Evolutionary conservation across 2,888 invertebrate genomes (phyloP).

Genomic region (Cephus nigrinus): DNA sequence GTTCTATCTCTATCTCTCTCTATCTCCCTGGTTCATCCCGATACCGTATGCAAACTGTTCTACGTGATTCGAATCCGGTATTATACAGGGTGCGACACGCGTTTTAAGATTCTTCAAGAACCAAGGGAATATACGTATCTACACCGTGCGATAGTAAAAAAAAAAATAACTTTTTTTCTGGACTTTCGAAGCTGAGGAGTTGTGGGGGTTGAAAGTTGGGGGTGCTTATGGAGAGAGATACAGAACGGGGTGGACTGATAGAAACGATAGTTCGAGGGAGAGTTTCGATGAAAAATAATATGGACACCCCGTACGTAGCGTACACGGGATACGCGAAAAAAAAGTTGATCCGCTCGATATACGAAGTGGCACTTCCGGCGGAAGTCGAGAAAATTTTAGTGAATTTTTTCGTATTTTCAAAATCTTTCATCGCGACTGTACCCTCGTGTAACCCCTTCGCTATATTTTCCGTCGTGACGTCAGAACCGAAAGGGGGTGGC

Average conservation of each 20-base stretch:
- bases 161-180: neutral
- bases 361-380: neutral
- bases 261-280: neutral
- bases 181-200: neutral
- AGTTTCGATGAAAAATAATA: neutral
- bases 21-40: neutral
- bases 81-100: neutral
- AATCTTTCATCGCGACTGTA: neutral
- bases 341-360: neutral
- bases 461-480: neutral
- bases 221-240: neutral
- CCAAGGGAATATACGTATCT: neutral
- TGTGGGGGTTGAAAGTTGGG: neutral
- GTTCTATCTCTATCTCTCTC: neutral
- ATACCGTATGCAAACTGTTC: neutral
- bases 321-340: neutral
- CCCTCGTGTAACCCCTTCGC: neutral
- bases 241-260: neutral
- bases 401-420: neutral
- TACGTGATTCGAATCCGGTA: slow-evolving; percentile 1
- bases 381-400: neutral
- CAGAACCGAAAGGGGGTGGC: slow-evolving; percentile 16
- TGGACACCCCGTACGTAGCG: neutral
- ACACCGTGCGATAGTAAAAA: neutral
- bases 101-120: neutral